Evolutionary conservation across 2,113 vertebrate species (phyloP), one percentile per base, ranked within the genome.

Genomic region (Zosterops lateralis): DNA sequence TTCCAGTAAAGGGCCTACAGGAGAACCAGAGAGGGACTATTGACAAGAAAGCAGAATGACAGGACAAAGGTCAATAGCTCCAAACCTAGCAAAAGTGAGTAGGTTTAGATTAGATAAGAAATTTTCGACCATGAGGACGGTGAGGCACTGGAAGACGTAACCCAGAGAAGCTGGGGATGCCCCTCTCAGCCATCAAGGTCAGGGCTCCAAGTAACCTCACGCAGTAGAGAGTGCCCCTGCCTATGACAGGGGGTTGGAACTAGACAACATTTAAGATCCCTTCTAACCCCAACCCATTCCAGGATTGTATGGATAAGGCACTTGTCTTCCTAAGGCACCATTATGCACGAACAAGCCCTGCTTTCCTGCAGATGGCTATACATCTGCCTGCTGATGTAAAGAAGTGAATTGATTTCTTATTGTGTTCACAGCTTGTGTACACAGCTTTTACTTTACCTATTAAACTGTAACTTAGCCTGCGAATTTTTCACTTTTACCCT

Each of bases 381-480:
- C 31, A 77, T 14, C 22, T 26, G 11, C 22, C 54, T 38, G 54
- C 28, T 44, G 13, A 65, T 29, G 24, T 29, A 29, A 92, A 42
- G 13, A 45, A 56, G 32, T 28, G 20, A 81, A 65, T 2, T 34
- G 48, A 68, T 34, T 81, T 64, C 48, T 83, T 66, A 44, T 22
- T n/a, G 6, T 1, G 1, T 0, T 1, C 4, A 8, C 36, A 45
- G 47, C 20, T 45, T 36, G 11, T 0, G 0, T 0, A 1, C 6
- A 15, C 13, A 17, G 31, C 21, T 73, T 80, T 68, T 73, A 50
- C 38, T 82, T 62, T 66, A 83, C 29, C n/a, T 57, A 51, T 17
- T 82, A 78, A 92, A 74, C 28, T 34, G 22, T 47, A 74, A n/a
- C 16, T 62, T 42, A 66, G n/a, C 14, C 25, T 22, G 42, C 3